Base-by-base conservation (phyloP, 2,113 vertebrate species). In the Gulo gulo region DNA sequence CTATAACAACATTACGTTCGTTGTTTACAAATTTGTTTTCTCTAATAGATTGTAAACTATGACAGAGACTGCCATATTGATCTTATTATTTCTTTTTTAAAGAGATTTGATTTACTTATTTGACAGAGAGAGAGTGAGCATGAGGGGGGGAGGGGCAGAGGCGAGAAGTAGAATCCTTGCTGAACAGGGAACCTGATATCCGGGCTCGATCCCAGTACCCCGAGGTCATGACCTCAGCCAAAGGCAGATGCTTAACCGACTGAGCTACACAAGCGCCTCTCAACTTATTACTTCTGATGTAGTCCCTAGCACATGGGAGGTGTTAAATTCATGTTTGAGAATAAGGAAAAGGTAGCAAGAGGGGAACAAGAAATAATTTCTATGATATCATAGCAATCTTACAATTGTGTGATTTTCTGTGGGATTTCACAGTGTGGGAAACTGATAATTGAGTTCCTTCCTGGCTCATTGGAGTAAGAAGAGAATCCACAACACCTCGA, bases 371-470 rank as follows among this genome's bases (percentile, higher is more conserved):
- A 94, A 91, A 92, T 34, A 92, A 81, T 88, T 95, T 90, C 7
- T 67, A 12, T 61, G 55, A 74, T 39, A 84, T 50, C 26, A 61
- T 12, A 88, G 29, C 14, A 74, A 45, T 91, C 26, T 55, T 63
- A 69, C 15, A 82, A 34, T 55, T 86, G 55, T 80, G 23, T 39
- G 67, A 61, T 63, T 97, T 97, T 96, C 85, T 74, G 3, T 67
- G 39, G 24, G 57, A 85, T 83, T 96, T 91, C 47, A 82, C 78
- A 63, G 59, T 93, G 52, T 81, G 79, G 29, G 96, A 26, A 94
- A 83, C 14, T 73, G 82, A 94, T 79, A 82, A 9, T 31, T 21
- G 1, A 91, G 14, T 61, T 94, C 73, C 76, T 88, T 91, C 61
- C 15, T 36, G 16, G 63, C 42, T 93, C 94, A 86, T 11, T 79